Evolutionary conservation across 2,888 invertebrate genomes (phyloP).

Genomic region (Campoplex capitator): DNA sequence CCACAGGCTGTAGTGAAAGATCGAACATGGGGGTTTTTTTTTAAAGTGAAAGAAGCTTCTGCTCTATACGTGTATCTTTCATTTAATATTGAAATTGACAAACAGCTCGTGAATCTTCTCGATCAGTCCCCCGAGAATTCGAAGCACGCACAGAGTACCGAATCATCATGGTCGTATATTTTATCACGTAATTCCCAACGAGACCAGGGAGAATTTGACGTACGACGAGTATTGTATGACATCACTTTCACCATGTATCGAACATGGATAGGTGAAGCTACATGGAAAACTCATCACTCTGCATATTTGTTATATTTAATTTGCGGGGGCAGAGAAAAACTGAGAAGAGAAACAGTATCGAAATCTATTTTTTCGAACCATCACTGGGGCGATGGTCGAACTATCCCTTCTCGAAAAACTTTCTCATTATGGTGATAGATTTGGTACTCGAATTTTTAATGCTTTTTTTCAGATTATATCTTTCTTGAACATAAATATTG

Average conservation of each 20-base stretch:
- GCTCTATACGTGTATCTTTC: constrained; percentile 22
- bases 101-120: constrained; percentile 43
- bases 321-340: background rate
- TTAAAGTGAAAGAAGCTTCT: constrained; percentile 1
- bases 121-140: constrained; percentile 43
- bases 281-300: constrained; percentile 3
- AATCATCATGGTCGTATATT: constrained; percentile 44
- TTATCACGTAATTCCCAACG: constrained; percentile 21
- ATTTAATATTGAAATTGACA: constrained; percentile 61
- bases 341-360: background rate
- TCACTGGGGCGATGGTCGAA: background rate
- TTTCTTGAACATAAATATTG: background rate
- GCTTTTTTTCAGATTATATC: background rate
- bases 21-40: constrained; percentile 11
- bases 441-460: background rate
- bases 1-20: background rate
- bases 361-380: background rate
- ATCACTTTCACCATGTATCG: constrained; percentile 14
- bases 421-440: background rate
- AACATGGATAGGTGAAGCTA: constrained; percentile 6
- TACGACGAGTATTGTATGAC: background rate
- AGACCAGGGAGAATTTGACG: constrained; percentile 28
- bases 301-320: background rate
- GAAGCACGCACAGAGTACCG: constrained; percentile 38
- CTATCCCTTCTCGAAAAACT: background rate